Conservation (phyloP, 1,140 invertebrate species). For the Danaus melanippus region DNA sequence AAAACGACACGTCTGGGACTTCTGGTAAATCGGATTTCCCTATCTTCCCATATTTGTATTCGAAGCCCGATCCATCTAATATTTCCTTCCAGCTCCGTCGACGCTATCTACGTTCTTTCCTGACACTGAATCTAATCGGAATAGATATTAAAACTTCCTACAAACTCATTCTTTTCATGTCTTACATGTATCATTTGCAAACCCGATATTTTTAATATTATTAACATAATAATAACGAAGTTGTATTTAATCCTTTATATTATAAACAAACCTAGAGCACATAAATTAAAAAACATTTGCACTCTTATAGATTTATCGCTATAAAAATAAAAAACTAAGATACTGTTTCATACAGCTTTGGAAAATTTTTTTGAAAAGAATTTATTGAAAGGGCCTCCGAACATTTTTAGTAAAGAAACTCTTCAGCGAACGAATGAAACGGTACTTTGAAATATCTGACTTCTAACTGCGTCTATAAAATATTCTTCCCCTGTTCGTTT, state of each 20-base stretch:
- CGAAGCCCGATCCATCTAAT: constrained; percentile 66
- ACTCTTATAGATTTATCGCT: no score
- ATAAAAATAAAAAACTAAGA: neutral
- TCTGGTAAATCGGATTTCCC: constrained; percentile 64
- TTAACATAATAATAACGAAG: no score
- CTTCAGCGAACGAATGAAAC: constrained; percentile 17
- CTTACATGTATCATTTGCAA: neutral
- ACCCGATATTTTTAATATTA: no score
- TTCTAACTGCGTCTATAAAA: neutral
- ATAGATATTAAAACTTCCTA: constrained; percentile 70
- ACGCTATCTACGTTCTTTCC: constrained; percentile 65
- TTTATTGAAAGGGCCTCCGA: constrained; percentile 23
- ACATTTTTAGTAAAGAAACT: constrained; percentile 25
- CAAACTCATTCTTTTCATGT: constrained; percentile 27
- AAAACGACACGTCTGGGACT: constrained; percentile 63
- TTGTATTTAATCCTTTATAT: no score
- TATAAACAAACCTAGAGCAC: neutral
- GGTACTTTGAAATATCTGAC: no score
- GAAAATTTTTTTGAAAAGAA: constrained; percentile 19
- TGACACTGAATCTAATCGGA: constrained; percentile 71
- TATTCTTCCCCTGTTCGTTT: constrained; percentile 7
- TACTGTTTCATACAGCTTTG: constrained; percentile 8
- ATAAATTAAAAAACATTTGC: constrained; percentile 6
- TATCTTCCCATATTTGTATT: constrained; percentile 70
- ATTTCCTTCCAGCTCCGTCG: constrained; percentile 65